phyloP scores from a whole-genome alignment of 2,888 invertebrate genomes.

The Cerastis leucographa region DNA sequence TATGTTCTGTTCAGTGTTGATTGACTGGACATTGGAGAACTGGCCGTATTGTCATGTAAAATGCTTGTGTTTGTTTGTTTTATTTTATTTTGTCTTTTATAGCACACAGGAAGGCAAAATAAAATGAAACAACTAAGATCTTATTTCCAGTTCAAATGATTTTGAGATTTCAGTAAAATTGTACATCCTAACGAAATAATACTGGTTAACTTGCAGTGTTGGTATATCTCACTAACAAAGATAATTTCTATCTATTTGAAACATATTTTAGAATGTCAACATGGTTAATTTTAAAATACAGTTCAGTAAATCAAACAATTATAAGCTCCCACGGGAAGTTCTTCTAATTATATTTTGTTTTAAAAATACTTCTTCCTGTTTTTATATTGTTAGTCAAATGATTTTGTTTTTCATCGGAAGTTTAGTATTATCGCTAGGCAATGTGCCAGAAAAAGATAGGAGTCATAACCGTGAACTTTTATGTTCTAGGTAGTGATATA shows the following conservation, averaged over 20 bases:
- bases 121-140: background rate
- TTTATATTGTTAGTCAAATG: slow-evolving; percentile 16
- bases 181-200: background rate
- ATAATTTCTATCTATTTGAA: too few species aligned
- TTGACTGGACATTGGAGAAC: slow-evolving; percentile 1
- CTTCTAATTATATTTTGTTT: slow-evolving; percentile 31
- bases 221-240: background rate
- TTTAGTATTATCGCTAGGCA: slow-evolving; percentile 28
- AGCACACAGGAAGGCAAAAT: background rate
- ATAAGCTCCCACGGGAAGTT: slow-evolving; percentile 37
- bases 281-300: slow-evolving; percentile 21
- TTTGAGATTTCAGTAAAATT: background rate
- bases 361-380: slow-evolving; percentile 39
- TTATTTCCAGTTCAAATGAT: background rate
- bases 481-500: background rate
- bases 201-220: background rate
- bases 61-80: background rate
- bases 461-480: slow-evolving; percentile 16
- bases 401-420: slow-evolving; percentile 39
- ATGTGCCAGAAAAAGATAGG: slow-evolving; percentile 19
- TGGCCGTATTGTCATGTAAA: background rate
- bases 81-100: background rate
- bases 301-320: slow-evolving; percentile 50
- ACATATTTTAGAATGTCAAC: background rate
- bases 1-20: slow-evolving; percentile 17